Evolutionary conservation across 2,888 invertebrate genomes (phyloP).

Genomic region (Melieria crassipennis): DNA sequence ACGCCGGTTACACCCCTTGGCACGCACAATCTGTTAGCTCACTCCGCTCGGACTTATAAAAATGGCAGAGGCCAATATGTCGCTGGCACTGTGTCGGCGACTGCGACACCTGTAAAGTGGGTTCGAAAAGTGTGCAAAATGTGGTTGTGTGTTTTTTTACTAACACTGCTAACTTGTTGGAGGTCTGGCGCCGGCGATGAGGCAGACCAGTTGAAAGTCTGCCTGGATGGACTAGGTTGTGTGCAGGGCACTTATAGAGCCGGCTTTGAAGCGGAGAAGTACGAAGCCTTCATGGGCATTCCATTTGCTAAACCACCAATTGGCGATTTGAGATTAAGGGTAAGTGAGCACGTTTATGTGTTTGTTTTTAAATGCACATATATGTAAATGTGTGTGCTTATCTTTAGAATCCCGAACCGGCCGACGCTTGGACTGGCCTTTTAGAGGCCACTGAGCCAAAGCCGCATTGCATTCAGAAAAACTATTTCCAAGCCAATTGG

Average conservation of each 20-base stretch:
- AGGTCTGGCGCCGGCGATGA: neutral
- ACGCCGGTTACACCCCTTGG: too few relatives aligned
- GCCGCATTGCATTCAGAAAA: conserved; percentile 66
- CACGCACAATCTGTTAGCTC: too few relatives aligned
- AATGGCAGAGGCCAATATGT: too few relatives aligned
- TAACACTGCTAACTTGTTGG: neutral
- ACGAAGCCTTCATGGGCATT: conserved; percentile 62
- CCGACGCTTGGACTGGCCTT: conserved; percentile 48
- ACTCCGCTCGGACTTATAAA: too few relatives aligned
- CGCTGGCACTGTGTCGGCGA: too few relatives aligned
- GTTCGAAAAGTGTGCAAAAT: too few relatives aligned
- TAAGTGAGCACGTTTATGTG: conserved; percentile 42
- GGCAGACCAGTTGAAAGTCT: conserved; percentile 47
- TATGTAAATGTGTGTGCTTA: neutral
- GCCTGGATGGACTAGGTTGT: conserved; percentile 52
- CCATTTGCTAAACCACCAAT: conserved; percentile 62
- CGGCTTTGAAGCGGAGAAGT: conserved; percentile 50
- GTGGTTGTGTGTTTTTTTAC: neutral
- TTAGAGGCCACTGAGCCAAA: conserved; percentile 58
- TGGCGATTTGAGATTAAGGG: conserved; percentile 56
- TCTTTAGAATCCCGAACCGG: conserved; percentile 56
- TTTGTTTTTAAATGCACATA: neutral
- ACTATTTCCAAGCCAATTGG: conserved; percentile 54
- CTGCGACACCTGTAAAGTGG: too few relatives aligned
- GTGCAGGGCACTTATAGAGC: conserved; percentile 52